These are phyloP conservation scores for Philhelius pedissequus DNA, from an alignment of 2,888 invertebrate genomes.

Conservation along the genomic window DNA sequence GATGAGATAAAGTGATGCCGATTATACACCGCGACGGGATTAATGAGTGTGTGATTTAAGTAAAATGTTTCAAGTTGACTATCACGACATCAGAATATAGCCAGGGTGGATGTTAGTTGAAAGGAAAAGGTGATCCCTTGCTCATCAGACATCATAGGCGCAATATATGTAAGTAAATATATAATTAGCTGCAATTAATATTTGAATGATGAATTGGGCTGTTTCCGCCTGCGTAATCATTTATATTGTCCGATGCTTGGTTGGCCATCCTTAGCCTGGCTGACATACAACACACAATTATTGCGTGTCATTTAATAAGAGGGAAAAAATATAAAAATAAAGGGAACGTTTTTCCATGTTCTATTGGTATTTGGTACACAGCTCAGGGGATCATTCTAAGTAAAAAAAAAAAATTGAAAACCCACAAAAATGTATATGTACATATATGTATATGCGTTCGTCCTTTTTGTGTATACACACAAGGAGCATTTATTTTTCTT, in stretches of 20 bases:
- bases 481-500: not conserved
- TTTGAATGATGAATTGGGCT: constrained; percentile 60
- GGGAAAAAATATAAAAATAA: not conserved
- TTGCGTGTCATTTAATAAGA: constrained; percentile 42
- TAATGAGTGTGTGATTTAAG: constrained; percentile 60
- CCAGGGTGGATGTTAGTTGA: not conserved
- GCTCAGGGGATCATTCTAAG: not conserved
- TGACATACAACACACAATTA: constrained; percentile 4
- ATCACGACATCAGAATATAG: not conserved
- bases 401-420: not conserved
- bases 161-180: constrained; percentile 50
- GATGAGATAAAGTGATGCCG: constrained; percentile 41
- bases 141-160: not conserved
- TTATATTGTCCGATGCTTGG: constrained; percentile 17
- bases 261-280: not conserved
- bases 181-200: constrained; percentile 63
- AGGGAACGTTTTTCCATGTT: constrained; percentile 3
- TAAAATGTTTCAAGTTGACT: constrained; percentile 54
- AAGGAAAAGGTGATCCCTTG: constrained; percentile 27
- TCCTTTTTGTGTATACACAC: not conserved
- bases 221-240: constrained; percentile 53
- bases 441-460: not conserved
- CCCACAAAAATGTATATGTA: not conserved
- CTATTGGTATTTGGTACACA: not conserved
- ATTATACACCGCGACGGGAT: constrained; percentile 55